phyloP scores from a whole-genome alignment of 2,888 invertebrate genomes.

The Drosophila anomalata region DNA sequence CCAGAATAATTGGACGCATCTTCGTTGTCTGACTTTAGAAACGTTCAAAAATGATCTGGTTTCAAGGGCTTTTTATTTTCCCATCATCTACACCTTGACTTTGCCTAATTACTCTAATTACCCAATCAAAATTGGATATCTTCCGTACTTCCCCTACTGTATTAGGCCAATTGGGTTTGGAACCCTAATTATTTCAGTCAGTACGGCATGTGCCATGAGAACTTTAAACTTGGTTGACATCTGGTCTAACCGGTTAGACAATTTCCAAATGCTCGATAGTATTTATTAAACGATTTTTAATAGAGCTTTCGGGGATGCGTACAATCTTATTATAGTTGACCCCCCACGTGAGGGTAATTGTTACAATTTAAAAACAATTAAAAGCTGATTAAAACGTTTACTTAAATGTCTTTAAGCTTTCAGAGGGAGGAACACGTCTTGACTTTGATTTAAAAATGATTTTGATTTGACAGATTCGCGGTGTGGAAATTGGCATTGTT shows the following conservation, averaged over 20 bases:
- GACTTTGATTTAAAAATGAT: not conserved
- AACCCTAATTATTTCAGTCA: not conserved
- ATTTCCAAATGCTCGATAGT: not conserved
- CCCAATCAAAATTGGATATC: not conserved
- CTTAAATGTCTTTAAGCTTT: not conserved
- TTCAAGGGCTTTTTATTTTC: not conserved
- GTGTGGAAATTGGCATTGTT: constrained; percentile 95
- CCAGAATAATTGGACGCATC: not conserved
- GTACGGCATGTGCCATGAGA: not conserved
- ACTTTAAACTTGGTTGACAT: not conserved
- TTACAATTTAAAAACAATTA: not conserved
- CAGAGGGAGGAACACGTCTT: not conserved
- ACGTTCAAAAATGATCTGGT: not conserved
- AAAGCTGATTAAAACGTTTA: not conserved
- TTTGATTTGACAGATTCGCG: constrained; percentile 88
- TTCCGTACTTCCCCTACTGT: not conserved
- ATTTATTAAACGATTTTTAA: constrained; percentile 5
- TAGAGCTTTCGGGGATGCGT: constrained; percentile 2
- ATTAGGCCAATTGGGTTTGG: not conserved
- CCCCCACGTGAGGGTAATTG: not conserved
- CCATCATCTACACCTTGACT: not conserved
- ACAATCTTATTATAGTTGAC: not conserved
- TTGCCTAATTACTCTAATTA: not conserved
- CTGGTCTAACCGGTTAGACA: not conserved
- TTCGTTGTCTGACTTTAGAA: not conserved